Evolutionary conservation across 2,888 invertebrate species (phyloP).

Genomic region (Cryptocephalus moraei): DNA sequence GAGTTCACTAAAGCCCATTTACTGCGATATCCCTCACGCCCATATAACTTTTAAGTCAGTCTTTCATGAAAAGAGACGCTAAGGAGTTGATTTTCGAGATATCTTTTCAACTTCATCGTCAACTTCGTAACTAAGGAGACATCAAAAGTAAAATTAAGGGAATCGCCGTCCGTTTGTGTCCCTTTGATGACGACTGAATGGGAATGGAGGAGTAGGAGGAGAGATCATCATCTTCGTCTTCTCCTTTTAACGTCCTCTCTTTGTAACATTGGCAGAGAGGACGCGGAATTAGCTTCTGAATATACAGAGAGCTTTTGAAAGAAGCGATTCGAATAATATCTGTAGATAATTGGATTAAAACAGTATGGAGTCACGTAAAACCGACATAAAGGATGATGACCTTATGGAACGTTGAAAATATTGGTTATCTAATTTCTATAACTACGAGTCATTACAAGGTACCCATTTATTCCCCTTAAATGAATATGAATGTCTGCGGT

Average conservation of each 20-base stretch:
- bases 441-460: no score
- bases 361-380: no score
- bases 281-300: no score
- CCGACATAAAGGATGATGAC: no score
- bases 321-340: no score
- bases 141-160: slow-evolving; percentile 36
- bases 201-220: slow-evolving; percentile 14
- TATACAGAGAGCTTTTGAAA: no score
- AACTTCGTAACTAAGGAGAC: slow-evolving; percentile 23
- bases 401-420: no score
- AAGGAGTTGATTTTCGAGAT: slow-evolving; percentile 25
- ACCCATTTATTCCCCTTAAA: no score
- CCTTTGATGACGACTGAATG: slow-evolving; percentile 34
- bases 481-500: no score
- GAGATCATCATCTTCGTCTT: slow-evolving; percentile 15
- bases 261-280: no score
- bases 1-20: neutral
- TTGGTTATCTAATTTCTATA: no score
- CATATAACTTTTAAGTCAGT: slow-evolving; percentile 4
- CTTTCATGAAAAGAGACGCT: slow-evolving; percentile 12
- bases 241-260: neutral
- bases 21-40: neutral
- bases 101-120: slow-evolving; percentile 31
- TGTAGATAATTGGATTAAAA: no score
- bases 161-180: slow-evolving; percentile 32